These are phyloP conservation scores for Phalacrocorax pelagicus DNA, from an alignment of 2,113 vertebrate genomes.

Conservation along the genomic window DNA sequence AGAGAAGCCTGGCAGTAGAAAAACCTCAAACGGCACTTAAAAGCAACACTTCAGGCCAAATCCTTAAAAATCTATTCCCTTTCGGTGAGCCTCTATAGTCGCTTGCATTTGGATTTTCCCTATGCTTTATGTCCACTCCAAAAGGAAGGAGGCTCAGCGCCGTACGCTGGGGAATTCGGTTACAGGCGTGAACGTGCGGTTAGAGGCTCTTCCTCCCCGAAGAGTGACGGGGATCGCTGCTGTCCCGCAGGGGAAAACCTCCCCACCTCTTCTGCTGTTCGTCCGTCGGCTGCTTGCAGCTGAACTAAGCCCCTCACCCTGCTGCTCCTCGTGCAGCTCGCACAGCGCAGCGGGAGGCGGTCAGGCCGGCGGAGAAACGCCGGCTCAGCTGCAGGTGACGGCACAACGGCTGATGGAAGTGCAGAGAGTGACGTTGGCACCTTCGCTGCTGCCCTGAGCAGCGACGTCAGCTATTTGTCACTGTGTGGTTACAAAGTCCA, in stretches of 20 bases:
- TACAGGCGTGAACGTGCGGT: rapidly evolving
- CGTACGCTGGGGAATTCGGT: neutral
- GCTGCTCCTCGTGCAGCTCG: neutral
- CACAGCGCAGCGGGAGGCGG: rapidly evolving
- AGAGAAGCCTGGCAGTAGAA: neutral
- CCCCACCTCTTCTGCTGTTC: neutral
- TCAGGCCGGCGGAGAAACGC: rapidly evolving
- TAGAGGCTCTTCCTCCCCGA: neutral
- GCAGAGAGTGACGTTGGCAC: neutral
- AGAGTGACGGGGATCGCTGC: neutral
- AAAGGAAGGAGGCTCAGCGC: neutral
- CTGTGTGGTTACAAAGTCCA: neutral
- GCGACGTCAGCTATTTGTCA: neutral
- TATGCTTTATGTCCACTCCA: too few relatives aligned
- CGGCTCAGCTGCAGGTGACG: neutral
- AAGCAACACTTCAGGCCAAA: neutral
- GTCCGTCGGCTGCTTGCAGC: too few relatives aligned
- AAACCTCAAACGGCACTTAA: neutral
- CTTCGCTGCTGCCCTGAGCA: neutral
- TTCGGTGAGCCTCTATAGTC: neutral
- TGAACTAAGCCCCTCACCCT: rapidly evolving
- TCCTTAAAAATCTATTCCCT: neutral
- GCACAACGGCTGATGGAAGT: neutral
- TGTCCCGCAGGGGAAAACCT: too few relatives aligned
- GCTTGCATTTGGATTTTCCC: neutral